These are phyloP conservation scores for Drosophila mimica DNA, from an alignment of 2,888 invertebrate species.

Conservation along the genomic window DNA sequence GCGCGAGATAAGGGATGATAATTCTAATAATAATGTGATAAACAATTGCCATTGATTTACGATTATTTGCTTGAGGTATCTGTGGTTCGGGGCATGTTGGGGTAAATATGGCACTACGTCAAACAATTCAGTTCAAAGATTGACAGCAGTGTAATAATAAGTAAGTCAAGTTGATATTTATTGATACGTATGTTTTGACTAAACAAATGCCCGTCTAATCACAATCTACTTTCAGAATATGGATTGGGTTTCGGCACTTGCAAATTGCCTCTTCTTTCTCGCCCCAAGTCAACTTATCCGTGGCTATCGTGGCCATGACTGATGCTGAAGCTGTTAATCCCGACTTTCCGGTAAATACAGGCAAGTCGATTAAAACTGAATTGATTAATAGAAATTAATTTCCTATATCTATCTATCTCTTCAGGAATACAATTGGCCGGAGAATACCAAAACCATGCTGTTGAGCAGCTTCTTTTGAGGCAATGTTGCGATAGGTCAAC, in stretches of 20 bases:
- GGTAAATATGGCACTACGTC: slow-evolving; percentile 22
- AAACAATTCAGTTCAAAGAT: slow-evolving; percentile 3
- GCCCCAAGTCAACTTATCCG: slow-evolving; percentile 89
- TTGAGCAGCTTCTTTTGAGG: slow-evolving; percentile 90
- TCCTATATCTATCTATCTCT: neutral
- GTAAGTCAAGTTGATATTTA: slow-evolving; percentile 46
- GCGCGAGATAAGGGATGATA: slow-evolving; percentile 54
- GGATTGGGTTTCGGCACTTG: slow-evolving; percentile 87
- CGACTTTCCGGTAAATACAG: slow-evolving; percentile 76
- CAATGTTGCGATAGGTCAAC: slow-evolving; percentile 88
- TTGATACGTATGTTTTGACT: slow-evolving; percentile 25
- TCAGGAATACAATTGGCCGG: slow-evolving; percentile 88
- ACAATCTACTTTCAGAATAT: slow-evolving; percentile 59
- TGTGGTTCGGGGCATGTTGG: neutral
- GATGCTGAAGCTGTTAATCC: slow-evolving; percentile 84
- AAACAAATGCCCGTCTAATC: slow-evolving; percentile 16
- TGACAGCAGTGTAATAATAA: slow-evolving; percentile 29
- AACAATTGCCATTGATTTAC: neutral
- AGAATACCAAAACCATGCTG: slow-evolving; percentile 86
- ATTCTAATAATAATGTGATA: neutral
- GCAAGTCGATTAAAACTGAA: neutral
- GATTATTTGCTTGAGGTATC: neutral
- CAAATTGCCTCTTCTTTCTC: slow-evolving; percentile 88
- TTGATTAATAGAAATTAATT: neutral
- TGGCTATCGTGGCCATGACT: slow-evolving; percentile 91